Percentiles rank a stretch among this genome's conserved stretches.
These are phyloP conservation scores for Leptinotarsa defecta DNA, from an alignment of 1,140 invertebrate genomes.

Conservation along the genomic window DNA sequence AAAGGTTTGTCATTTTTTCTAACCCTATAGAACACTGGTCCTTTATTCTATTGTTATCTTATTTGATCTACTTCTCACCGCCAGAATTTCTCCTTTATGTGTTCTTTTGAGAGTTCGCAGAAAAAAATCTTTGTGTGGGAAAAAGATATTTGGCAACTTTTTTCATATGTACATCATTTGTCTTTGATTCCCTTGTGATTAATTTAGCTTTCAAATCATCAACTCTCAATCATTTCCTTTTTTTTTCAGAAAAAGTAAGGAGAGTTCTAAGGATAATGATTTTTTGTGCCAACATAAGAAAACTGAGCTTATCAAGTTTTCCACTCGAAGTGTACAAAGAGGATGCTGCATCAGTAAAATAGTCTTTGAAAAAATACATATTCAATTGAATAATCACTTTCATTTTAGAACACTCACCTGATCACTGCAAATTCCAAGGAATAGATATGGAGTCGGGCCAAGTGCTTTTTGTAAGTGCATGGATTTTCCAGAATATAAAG, in stretches of 20 bases:
- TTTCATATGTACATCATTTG: no score
- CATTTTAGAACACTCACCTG: conserved; percentile 52
- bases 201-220: no score
- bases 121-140: no score
- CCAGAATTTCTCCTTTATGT: no score
- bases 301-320: conserved; percentile 61
- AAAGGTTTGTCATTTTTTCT: no score
- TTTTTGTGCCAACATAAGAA: conserved; percentile 61
- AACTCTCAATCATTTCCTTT: not conserved
- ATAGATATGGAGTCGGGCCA: conserved; percentile 71
- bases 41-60: no score
- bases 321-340: conserved; percentile 60
- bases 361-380: not conserved
- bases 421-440: conserved; percentile 52
- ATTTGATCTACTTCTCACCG: no score
- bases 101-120: no score
- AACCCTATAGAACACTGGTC: no score
- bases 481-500: conserved; percentile 58
- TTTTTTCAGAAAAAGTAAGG: conserved; percentile 22
- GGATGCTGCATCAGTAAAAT: conserved; percentile 63
- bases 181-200: no score
- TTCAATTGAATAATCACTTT: not conserved
- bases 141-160: no score
- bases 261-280: conserved; percentile 55
- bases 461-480: conserved; percentile 71